These are phyloP conservation scores for Peromyscus californicus DNA, from an alignment of 2,113 vertebrate genomes.

Conservation along the genomic window DNA sequence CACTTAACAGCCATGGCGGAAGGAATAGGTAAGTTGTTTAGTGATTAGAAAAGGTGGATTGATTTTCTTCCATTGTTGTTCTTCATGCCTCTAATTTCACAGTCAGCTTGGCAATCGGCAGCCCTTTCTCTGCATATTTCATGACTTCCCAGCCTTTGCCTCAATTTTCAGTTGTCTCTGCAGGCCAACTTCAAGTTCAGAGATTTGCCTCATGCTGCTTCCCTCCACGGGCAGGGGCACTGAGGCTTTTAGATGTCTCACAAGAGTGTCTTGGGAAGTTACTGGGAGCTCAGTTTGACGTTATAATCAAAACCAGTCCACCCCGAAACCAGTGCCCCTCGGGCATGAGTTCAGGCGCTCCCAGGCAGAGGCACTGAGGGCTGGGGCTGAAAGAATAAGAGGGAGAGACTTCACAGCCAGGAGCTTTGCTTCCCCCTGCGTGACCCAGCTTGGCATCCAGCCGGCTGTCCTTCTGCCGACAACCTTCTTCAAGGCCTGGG, in stretches of 20 bases:
- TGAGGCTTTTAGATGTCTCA: constrained; percentile 53
- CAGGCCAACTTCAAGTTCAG: constrained; percentile 64
- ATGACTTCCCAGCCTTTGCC: constrained; percentile 78
- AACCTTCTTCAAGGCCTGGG: background rate
- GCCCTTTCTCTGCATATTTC: constrained; percentile 76
- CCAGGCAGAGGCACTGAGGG: background rate
- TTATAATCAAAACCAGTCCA: constrained; percentile 17
- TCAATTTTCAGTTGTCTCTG: constrained; percentile 43
- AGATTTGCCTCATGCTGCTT: constrained; percentile 61
- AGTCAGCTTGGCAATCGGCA: background rate
- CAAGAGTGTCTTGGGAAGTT: constrained; percentile 52
- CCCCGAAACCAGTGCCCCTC: background rate
- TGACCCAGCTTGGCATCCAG: background rate
- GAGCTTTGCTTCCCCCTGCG: background rate
- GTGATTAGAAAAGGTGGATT: constrained; percentile 77
- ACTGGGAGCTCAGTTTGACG: background rate
- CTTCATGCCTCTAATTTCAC: constrained; percentile 61
- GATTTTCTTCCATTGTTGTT: constrained; percentile 58
- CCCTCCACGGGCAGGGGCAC: background rate
- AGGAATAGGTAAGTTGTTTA: constrained; percentile 61
- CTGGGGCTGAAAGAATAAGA: constrained; percentile 1
- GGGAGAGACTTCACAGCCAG: background rate
- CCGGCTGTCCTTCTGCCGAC: background rate
- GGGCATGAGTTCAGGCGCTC: background rate
- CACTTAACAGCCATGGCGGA: background rate